Conservation (phyloP, 2,888 invertebrate species). For the Cosmia pyralina region DNA sequence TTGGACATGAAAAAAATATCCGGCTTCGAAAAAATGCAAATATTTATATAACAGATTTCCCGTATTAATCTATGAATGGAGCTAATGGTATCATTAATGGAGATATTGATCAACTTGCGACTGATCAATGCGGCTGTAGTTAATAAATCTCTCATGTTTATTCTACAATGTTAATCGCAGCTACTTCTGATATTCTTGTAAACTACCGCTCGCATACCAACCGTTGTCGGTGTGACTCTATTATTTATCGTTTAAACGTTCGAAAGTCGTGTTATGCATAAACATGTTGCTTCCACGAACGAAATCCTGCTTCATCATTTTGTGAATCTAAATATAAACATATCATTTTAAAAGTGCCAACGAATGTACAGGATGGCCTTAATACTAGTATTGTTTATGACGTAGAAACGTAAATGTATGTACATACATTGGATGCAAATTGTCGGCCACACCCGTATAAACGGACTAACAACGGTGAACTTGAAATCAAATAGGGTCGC, state of each 20-base stretch:
- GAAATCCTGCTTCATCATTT: conserved; percentile 57
- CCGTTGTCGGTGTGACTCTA: conserved; percentile 65
- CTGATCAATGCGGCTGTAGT: conserved; percentile 37
- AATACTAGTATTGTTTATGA: conserved; percentile 56
- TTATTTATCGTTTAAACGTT: conserved; percentile 70
- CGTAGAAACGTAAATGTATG: conserved; percentile 41
- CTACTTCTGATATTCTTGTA: conserved; percentile 56
- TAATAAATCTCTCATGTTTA: conserved; percentile 57
- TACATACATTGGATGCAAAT: conserved; percentile 77
- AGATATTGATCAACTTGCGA: conserved; percentile 37
- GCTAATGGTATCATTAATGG: conserved; percentile 33
- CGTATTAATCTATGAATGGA: conserved; percentile 38
- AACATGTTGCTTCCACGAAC: conserved; percentile 66
- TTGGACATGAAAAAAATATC: conserved; percentile 34
- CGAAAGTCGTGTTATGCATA: conserved; percentile 72
- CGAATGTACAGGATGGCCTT: conserved; percentile 34
- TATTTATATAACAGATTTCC: conserved; percentile 44
- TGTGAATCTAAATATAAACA: conserved; percentile 59
- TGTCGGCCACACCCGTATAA: conserved; percentile 73
- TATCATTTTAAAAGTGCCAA: conserved; percentile 32
- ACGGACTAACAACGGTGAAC: conserved; percentile 74
- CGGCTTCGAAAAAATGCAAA: conserved; percentile 43
- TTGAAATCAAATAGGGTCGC: conserved; percentile 80
- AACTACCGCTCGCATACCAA: conserved; percentile 65
- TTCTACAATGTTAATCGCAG: conserved; percentile 49